These are phyloP conservation scores for Pelodiscus sinensis DNA, from an alignment of 2,113 vertebrate genomes.

Conservation along the genomic window DNA sequence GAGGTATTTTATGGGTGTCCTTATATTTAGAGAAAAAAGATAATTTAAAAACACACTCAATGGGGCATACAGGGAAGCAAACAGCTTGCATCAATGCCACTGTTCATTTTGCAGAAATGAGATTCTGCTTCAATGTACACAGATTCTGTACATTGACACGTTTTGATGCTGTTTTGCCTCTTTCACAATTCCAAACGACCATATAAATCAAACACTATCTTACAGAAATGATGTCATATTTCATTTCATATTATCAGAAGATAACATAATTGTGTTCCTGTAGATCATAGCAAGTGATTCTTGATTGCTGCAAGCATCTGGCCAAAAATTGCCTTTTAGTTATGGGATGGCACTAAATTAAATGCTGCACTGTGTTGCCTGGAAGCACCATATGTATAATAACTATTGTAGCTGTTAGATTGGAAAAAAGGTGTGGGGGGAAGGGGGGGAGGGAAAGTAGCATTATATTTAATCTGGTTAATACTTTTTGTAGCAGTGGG, in stretches of 20 bases:
- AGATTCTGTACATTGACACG: background rate
- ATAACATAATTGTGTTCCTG: slow-evolving; percentile 41
- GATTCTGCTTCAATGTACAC: background rate
- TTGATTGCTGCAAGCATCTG: slow-evolving; percentile 9
- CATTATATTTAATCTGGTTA: background rate
- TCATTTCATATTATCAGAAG: slow-evolving; percentile 18
- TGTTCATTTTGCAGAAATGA: slow-evolving; percentile 14
- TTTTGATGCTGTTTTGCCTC: slow-evolving; percentile 34
- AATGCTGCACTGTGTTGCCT: background rate
- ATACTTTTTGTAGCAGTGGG: background rate
- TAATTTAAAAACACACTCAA: slow-evolving; percentile 3
- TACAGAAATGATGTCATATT: slow-evolving; percentile 18
- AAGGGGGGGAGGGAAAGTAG: background rate
- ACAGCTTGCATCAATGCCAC: background rate
- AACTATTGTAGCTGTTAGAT: background rate
- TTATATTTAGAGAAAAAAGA: slow-evolving; percentile 29
- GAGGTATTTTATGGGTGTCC: slow-evolving; percentile 14
- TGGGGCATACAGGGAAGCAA: background rate
- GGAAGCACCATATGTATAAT: background rate
- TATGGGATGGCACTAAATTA: slow-evolving; percentile 28
- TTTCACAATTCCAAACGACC: slow-evolving; percentile 10
- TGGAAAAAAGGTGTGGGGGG: background rate
- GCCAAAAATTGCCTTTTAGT: slow-evolving; percentile 39
- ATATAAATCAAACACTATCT: slow-evolving; percentile 38
- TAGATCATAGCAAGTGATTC: slow-evolving; percentile 9